A percentile compares a stretch with the other conserved stretches of the same genome.
Evolutionary conservation across 2,113 vertebrate species (phyloP).

Genomic region (Willisornis vidua): DNA sequence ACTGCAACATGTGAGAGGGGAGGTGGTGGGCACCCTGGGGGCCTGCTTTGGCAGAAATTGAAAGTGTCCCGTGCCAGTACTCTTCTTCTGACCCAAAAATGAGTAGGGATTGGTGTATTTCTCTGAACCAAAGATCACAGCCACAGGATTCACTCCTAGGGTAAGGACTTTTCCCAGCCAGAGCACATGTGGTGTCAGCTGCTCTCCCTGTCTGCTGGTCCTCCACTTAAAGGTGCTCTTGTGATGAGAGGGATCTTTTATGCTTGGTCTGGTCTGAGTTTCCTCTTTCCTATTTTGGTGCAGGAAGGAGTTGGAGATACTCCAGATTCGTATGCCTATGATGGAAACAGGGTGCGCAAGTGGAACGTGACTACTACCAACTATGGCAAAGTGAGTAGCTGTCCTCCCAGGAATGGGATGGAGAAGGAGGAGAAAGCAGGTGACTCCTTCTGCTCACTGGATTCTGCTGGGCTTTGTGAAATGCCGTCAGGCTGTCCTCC

Average conservation of each 20-base stretch:
- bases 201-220: neutral
- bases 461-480: neutral
- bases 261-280: neutral
- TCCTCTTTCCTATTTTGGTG: neutral
- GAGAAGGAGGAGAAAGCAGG: neutral
- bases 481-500: neutral
- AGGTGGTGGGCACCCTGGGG: neutral
- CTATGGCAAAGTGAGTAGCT: conserved; percentile 91
- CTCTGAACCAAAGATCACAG: neutral
- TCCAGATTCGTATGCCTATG: conserved; percentile 93
- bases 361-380: conserved; percentile 98
- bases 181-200: neutral
- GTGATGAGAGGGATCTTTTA: neutral
- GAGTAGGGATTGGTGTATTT: neutral
- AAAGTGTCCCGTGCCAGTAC: neutral
- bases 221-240: neutral
- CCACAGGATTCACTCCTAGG: neutral
- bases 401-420: neutral
- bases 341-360: conserved; percentile 95
- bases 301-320: conserved; percentile 97
- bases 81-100: neutral
- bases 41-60: neutral
- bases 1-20: neutral
- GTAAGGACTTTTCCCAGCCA: neutral
- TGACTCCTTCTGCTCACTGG: neutral